phyloP scores from a whole-genome alignment of 1,140 invertebrate genomes.

The Lordiphosa mommai region DNA sequence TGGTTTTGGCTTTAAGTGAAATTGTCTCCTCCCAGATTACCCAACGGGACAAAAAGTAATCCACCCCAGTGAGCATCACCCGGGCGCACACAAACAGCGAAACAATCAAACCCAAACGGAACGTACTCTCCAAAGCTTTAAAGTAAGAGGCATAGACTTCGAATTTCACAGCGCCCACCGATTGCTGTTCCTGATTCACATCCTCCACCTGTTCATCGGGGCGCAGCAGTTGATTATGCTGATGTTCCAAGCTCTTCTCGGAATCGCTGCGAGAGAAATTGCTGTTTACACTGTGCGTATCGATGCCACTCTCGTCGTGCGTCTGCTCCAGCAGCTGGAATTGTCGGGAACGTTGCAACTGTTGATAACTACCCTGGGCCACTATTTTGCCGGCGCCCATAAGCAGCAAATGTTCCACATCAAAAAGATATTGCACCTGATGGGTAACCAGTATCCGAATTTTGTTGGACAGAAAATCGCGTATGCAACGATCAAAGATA shows the following conservation, averaged over 20 bases:
- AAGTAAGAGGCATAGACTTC: slow-evolving; percentile 87
- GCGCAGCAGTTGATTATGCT: slow-evolving; percentile 50
- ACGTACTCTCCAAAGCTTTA: slow-evolving; percentile 84
- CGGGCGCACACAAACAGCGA: slow-evolving; percentile 85
- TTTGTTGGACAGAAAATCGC: slow-evolving; percentile 86
- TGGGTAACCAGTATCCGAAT: slow-evolving; percentile 91
- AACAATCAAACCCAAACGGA: slow-evolving; percentile 82
- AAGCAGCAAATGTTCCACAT: slow-evolving; percentile 86
- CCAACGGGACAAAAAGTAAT: slow-evolving; percentile 90
- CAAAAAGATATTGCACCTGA: slow-evolving; percentile 92
- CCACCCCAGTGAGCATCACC: slow-evolving; percentile 85
- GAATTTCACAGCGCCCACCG: slow-evolving; percentile 78
- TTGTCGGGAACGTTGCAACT: slow-evolving; percentile 80
- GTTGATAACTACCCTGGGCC: slow-evolving; percentile 78
- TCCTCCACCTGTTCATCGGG: slow-evolving; percentile 67
- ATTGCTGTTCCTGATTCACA: slow-evolving; percentile 80
- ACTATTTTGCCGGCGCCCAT: slow-evolving; percentile 81
- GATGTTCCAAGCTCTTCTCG: slow-evolving; percentile 69
- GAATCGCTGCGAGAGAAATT: slow-evolving; percentile 80
- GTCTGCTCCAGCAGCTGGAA: slow-evolving; percentile 80
- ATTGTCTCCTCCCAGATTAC: slow-evolving; percentile 77
- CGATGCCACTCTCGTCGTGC: slow-evolving; percentile 64
- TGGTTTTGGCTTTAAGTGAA: neutral
- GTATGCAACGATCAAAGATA: slow-evolving; percentile 87
- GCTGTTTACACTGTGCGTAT: slow-evolving; percentile 63